Percentiles rank a stretch among this genome's conserved stretches.
Conservation (phyloP, 35 echinoderm and acorn worm species). For the Chiridota heheva region DNA sequence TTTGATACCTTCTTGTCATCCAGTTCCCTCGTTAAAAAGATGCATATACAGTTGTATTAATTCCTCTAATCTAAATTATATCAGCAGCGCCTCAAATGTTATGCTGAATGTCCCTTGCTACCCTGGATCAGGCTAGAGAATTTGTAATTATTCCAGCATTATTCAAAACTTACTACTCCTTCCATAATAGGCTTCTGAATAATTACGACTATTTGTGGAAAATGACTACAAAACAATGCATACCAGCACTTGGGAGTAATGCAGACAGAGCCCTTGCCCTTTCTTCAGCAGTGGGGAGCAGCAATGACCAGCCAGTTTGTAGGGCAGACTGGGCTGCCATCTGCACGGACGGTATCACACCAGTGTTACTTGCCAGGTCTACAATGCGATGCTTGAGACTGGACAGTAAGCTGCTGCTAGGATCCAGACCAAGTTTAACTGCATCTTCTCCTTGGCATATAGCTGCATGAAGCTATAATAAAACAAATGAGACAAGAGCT, state of each 20-base stretch:
- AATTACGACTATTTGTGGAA: too few species aligned
- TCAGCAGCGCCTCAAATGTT: too few species aligned
- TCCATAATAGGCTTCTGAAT: too few species aligned
- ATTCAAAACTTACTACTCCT: too few species aligned
- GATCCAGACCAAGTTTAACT: conserved; percentile 73
- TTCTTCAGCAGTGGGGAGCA: conserved; percentile 96
- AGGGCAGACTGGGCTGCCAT: conserved; percentile 79
- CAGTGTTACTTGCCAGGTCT: conserved; percentile 94
- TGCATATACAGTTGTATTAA: too few species aligned
- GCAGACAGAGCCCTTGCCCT: conserved; percentile 87
- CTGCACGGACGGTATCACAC: conserved; percentile 85
- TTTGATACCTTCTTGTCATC: too few species aligned
- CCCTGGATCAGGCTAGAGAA: not conserved
- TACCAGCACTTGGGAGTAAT: conserved; percentile 90
- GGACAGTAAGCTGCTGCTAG: conserved; percentile 69
- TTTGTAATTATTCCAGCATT: not conserved
- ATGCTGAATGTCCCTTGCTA: too few species aligned
- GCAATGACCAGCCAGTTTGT: conserved; percentile 96
- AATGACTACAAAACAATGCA: not conserved
- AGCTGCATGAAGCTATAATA: conserved; percentile 80
- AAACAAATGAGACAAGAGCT: not conserved
- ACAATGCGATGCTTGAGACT: conserved; percentile 95
- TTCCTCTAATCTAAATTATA: too few species aligned
- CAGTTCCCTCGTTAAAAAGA: too few species aligned
- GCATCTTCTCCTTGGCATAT: conserved; percentile 89